Evolutionary conservation across 2,888 invertebrate species (phyloP), one percentile per base, ranked within the genome.

Genomic region (Rhimphoctona megacephalus): DNA sequence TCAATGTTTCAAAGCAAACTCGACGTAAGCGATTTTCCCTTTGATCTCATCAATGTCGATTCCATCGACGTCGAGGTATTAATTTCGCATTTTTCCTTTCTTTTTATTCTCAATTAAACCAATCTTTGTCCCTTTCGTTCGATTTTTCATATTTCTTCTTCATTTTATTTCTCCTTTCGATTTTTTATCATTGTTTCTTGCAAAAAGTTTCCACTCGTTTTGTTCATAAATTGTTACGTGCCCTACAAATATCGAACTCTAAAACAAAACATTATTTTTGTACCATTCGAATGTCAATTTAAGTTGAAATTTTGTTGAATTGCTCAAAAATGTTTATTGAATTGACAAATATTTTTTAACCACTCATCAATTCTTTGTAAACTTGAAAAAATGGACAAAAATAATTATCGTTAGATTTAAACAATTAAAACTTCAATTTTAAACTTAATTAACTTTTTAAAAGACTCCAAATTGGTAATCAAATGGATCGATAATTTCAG

Each of bases 1-100:
- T 72, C 64, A 54, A 70, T 43, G 39, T 66, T 52, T 36, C 46
- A 33, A 66, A 67, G 33, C 49, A 17, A 81, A 57, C 66, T 77
- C 73, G 73, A 79, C 46, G 72, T 57, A 43, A 67, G n/a, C 72
- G 76, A 66, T 66, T 33, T 77, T 46, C 57, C 49, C 52, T 83
- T 77, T 74, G 61, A 70, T 80, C 70, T 83, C 64, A 46, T 77
- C 54, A 64, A 30, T 25, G 54, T 14, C 30, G 67, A 78, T 78
- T 9, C 67, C 33, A 76, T 76, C 49, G 17, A 52, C 52, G 36
- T 22, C 22, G 36, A 25, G 22, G 64, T 46, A 70, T 72, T 46
- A 14, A 46, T 70, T 77, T 69, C 25, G 52, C 14, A 39, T 76
- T 76, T 79, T 67, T 36, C 67, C 54, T 67, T 76, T 52, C n/a